Evolutionary conservation across 2,113 vertebrate species (phyloP).

Genomic region (Oenanthe oenanthe): DNA sequence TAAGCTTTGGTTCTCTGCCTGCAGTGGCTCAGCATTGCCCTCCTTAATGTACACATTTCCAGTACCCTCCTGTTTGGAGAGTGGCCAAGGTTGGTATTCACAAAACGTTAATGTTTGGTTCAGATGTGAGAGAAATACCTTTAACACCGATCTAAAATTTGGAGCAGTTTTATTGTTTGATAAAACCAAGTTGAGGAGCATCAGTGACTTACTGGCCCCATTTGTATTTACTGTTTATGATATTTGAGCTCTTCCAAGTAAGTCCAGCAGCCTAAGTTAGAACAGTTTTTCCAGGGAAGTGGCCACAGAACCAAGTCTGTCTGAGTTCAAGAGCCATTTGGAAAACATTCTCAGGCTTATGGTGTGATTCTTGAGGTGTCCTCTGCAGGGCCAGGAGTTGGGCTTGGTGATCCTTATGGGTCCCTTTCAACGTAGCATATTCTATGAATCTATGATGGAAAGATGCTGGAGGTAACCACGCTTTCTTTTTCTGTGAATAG

Average conservation of each 20-base stretch:
- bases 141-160: not conserved
- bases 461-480: not conserved
- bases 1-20: constrained; percentile 57
- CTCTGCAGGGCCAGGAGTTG: accelerated
- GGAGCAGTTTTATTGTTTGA: constrained; percentile 3
- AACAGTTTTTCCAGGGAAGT: not conserved
- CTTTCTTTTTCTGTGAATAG: not conserved
- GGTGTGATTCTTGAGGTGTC: not conserved
- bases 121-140: not conserved
- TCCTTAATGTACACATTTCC: constrained; percentile 32
- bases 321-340: not conserved
- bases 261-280: not conserved
- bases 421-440: not conserved
- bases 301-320: not conserved
- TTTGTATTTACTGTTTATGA: not conserved
- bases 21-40: constrained; percentile 25
- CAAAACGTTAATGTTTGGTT: constrained; percentile 7
- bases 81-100: not conserved
- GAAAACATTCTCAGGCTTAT: not conserved
- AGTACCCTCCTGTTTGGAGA: constrained; percentile 48
- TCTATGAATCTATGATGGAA: not conserved
- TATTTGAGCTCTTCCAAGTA: not conserved
- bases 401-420: not conserved
- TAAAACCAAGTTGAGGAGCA: not conserved
- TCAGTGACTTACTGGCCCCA: not conserved